Evolutionary conservation across 2,797 vertebrate species (phyloP), one percentile per base, ranked within the genome.

Genomic region (Salmo trutta): DNA sequence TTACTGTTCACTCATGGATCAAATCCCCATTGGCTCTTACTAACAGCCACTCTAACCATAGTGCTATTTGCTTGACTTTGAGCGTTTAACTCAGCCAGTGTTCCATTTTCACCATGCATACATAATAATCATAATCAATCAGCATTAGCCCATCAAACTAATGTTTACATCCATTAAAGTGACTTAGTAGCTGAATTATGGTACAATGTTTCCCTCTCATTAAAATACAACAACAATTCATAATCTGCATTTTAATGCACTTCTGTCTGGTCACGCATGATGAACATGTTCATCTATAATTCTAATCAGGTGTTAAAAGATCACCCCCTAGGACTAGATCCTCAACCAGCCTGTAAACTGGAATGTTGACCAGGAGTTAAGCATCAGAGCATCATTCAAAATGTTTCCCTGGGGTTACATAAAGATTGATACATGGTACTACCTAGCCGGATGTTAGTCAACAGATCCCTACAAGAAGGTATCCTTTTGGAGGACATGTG

Each of bases 391-490:
- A 24, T 52, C 21, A 59, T 77, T 73, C 69, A 70, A 84, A 74
- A 80, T 76, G 75, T 51, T 19, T 16, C 72, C 79, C 62, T 74
- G 59, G 3, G 36, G 84, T 75, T 67, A 66, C 41, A 4, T 59
- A 4, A 1, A 19, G 74, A 78, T 83, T 76, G 33, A 83, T 84
- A 77, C 59, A 70, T 73, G n/a, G 65, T 66, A 52, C 73, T 75
- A 54, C 77, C 73, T 73, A 76, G 75, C 65, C 5, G 70, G 74
- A 52, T 41, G 41, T 52, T 36, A 47, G n/a, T 27, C 7, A 73
- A 21, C 8, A 70, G 19, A 75, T 74, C 64, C 56, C 24, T 19
- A 76, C 14, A 76, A 56, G 74, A 77, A 71, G 81, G 51, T 21
- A 64, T 8, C 76, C 62, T 73, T 75, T 62, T 53, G 51, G 36